A percentile compares a stretch with the other conserved stretches of the same genome.
Conservation (phyloP, 1,140 invertebrate genomes). For the Drosophila eugracilis region DNA sequence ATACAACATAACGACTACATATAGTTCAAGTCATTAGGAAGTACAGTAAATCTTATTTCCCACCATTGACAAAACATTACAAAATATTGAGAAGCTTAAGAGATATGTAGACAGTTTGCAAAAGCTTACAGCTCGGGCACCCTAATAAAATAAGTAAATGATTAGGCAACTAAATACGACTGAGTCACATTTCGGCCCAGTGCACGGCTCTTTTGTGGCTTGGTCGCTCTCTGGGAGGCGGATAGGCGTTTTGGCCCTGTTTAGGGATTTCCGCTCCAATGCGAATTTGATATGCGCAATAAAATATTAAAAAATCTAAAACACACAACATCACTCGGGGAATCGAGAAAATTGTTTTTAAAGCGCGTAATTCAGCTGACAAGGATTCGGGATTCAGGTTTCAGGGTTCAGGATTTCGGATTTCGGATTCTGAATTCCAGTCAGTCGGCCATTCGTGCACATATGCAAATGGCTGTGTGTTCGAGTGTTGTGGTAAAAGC, state of each 20-base stretch:
- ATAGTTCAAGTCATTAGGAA: too few relatives aligned
- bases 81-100: too few relatives aligned
- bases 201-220: conserved; percentile 5
- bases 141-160: too few relatives aligned
- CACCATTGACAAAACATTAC: too few relatives aligned
- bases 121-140: too few relatives aligned
- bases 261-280: conserved; percentile 81
- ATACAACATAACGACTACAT: too few relatives aligned
- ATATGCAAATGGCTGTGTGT: conserved; percentile 29
- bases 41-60: too few relatives aligned
- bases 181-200: conserved; percentile 6
- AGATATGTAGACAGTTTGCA: too few relatives aligned
- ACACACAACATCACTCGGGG: conserved; percentile 34
- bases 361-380: conserved; percentile 79
- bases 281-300: conserved; percentile 83
- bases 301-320: conserved; percentile 73
- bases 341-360: conserved; percentile 81
- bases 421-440: conserved; percentile 37
- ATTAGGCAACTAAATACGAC: not conserved
- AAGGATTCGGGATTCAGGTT: conserved; percentile 15
- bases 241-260: conserved; percentile 64
- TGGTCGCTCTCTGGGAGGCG: not conserved
- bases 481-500: conserved; percentile 30
- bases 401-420: conserved; percentile 3
- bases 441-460: conserved; percentile 32